Base-by-base conservation (phyloP, 2,113 vertebrate species). In the Nothoprocta pentlandii region DNA sequence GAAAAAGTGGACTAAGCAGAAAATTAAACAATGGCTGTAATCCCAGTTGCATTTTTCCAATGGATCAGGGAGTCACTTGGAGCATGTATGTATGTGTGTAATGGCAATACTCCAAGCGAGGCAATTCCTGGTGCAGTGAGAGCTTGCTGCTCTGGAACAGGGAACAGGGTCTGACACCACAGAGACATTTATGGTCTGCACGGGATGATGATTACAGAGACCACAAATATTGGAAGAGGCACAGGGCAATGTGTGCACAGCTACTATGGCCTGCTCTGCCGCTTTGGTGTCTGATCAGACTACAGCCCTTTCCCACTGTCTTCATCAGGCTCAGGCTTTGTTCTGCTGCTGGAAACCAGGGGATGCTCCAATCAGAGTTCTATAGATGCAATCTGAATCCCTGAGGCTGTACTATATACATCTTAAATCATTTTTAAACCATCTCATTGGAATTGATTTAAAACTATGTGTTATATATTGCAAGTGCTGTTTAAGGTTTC, bases 41-140 rank as follows among this genome's bases (percentile, higher is more conserved):
- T 90, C 70, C 67, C 86, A 85, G 70, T 3, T 58, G 80, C 73
- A 26, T 71, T 90, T 89, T 94, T 90, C 74, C 44, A 42, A 71
- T 86, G 69, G 49, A 94, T 47, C 58, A 85, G 28, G 11, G 23
- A 17, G 78, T 81, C 66, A 58, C 19, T 84, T 58, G 77, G 53
- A 41, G 1, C 15, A 25, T 46, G 56, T 34, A 34, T 85, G 79
- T 95, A 64, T 90, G 56, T 47, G 25, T 49, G 23, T 30, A 75
- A 63, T 41, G 75, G 23, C 58, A 76, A 1, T 28, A 20, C 36
- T 69, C 66, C 32, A 39, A 5, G 67, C 34, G 42, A 90, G 30
- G 28, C 2, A 61, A 73, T 81, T 93, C 54, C 53, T 67, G 88
- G 62, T 8, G 53, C 86, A 87, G 92, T 12, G 80, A 79, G 64